A percentile compares a stretch with the other conserved stretches of the same genome.
Evolutionary conservation across 2,797 vertebrate genomes (phyloP).

Genomic region (Danionella dracula): DNA sequence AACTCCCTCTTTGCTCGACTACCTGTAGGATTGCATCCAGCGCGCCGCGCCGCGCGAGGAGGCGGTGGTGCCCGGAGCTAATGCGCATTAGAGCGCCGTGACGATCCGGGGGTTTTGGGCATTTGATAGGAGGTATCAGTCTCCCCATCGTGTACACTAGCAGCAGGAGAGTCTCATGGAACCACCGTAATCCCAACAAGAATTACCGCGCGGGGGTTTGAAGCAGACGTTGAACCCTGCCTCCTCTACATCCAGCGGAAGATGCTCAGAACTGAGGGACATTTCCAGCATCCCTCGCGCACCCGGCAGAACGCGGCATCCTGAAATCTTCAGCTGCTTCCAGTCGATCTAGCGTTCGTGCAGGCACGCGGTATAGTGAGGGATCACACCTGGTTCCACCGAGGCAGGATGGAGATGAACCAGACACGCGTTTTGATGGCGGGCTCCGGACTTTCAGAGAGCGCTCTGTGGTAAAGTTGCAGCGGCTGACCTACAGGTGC

Average conservation of each 20-base stretch:
- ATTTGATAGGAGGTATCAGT: too few relatives aligned
- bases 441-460: slow-evolving; percentile 6
- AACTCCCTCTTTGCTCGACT: slow-evolving; percentile 4
- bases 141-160: neutral
- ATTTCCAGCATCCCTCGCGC: neutral
- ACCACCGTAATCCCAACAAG: slow-evolving; percentile 17
- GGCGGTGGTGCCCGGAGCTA: slow-evolving; percentile 16
- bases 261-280: neutral
- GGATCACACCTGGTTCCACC: slow-evolving; percentile 10
- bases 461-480: slow-evolving; percentile 51
- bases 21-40: slow-evolving; percentile 45
- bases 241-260: slow-evolving; percentile 17
- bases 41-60: slow-evolving; percentile 7
- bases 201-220: slow-evolving; percentile 7
- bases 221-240: slow-evolving; percentile 10
- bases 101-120: neutral
- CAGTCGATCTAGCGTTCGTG: neutral
- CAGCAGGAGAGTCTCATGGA: neutral
- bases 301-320: neutral
- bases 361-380: slow-evolving; percentile 15
- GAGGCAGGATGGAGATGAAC: neutral
- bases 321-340: neutral
- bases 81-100: slow-evolving; percentile 16
- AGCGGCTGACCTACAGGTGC: slow-evolving; percentile 57
- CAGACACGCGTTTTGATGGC: slow-evolving; percentile 1